phyloP scores from a whole-genome alignment of 2,888 invertebrate genomes.

The Acleris emargana region DNA sequence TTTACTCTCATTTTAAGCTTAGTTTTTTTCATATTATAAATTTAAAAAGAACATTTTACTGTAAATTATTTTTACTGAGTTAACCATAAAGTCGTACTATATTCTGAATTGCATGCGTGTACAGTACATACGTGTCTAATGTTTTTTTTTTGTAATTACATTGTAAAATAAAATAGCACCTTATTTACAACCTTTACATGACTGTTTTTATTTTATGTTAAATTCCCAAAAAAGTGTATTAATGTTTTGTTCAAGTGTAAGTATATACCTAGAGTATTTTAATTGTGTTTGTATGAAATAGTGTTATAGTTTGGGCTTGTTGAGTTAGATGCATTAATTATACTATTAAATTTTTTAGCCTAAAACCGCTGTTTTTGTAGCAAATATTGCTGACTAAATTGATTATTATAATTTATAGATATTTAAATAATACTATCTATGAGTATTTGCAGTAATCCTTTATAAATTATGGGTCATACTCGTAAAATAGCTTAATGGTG shows the following conservation, averaged over 20 bases:
- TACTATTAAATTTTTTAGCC: not conserved
- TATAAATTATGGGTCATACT: too few relatives aligned
- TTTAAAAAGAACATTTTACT: slow-evolving; percentile 57
- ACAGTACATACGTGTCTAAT: slow-evolving; percentile 80
- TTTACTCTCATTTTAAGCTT: slow-evolving; percentile 66
- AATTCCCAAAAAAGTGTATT: slow-evolving; percentile 21
- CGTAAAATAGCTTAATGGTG: too few relatives aligned
- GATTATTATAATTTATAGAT: not conserved
- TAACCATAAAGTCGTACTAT: slow-evolving; percentile 63
- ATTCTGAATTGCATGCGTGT: slow-evolving; percentile 77
- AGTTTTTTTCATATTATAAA: slow-evolving; percentile 57
- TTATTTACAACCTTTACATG: slow-evolving; percentile 76
- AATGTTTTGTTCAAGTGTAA: not conserved
- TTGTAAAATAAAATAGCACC: slow-evolving; percentile 84
- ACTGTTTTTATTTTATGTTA: slow-evolving; percentile 40
- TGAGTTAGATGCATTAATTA: slow-evolving; percentile 2
- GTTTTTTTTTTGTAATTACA: slow-evolving; percentile 79
- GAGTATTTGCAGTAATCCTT: too few relatives aligned
- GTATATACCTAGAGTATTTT: slow-evolving; percentile 8
- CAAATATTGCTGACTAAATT: not conserved
- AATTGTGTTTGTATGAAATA: slow-evolving; percentile 18
- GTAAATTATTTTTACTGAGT: slow-evolving; percentile 70
- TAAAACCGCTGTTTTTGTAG: too few relatives aligned
- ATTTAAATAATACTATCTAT: too few relatives aligned
- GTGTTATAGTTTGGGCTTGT: slow-evolving; percentile 14